Conservation (phyloP, 2,888 invertebrate genomes). For the Opisthograptis luteolata region DNA sequence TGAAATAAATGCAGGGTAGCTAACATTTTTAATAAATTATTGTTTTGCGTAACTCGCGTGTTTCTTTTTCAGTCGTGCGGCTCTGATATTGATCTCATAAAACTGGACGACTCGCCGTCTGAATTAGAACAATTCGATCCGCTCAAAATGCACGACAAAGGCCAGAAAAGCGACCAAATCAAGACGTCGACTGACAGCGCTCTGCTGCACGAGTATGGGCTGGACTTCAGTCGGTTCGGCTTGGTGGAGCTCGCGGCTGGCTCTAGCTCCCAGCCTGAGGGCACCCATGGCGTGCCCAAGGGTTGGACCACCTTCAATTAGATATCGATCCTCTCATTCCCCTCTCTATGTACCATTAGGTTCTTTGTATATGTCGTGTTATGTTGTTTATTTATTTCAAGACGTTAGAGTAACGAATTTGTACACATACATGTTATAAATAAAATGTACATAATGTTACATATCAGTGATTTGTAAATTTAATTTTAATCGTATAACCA, state of each 20-base stretch:
- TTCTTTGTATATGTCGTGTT: constrained; percentile 46
- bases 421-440: constrained; percentile 44
- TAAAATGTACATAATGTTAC: constrained; percentile 69
- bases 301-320: constrained; percentile 79
- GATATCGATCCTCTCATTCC: constrained; percentile 34
- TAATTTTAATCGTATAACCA: constrained; percentile 37
- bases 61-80: constrained; percentile 77
- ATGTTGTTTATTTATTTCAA: constrained; percentile 54
- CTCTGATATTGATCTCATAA: constrained; percentile 76
- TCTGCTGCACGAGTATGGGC: constrained; percentile 89
- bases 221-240: constrained; percentile 85
- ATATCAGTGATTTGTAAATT: constrained; percentile 66
- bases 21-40: neutral
- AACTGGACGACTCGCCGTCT: constrained; percentile 74
- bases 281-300: constrained; percentile 59
- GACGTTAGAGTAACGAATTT: constrained; percentile 36
- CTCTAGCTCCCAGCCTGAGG: constrained; percentile 54
- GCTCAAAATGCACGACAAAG: constrained; percentile 66
- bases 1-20: neutral
- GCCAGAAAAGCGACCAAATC: constrained; percentile 64
- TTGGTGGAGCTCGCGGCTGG: constrained; percentile 74
- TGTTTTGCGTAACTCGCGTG: constrained; percentile 50
- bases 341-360: constrained; percentile 23
- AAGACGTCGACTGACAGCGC: constrained; percentile 84
- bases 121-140: constrained; percentile 77